These are phyloP conservation scores for Drosophila imparisetae DNA, from an alignment of 2,888 invertebrate genomes.

Conservation along the genomic window DNA sequence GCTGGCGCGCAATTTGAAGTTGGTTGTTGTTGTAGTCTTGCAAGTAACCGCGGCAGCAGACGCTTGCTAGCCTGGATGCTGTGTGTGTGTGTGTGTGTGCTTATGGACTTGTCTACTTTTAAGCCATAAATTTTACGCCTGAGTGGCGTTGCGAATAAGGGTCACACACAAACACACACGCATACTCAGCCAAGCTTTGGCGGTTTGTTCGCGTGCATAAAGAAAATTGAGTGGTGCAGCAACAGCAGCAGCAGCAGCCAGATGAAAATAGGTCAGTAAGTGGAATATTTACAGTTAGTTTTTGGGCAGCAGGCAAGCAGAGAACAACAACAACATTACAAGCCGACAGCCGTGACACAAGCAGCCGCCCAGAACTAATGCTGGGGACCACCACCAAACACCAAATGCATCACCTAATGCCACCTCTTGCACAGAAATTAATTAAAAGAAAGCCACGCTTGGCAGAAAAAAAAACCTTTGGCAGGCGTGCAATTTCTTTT, in stretches of 20 bases:
- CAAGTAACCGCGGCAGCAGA: conserved; percentile 29
- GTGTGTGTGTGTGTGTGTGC: conserved; percentile 41
- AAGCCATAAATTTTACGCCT: conserved; percentile 81
- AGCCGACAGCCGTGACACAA: conserved; percentile 73
- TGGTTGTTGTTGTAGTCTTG: conserved; percentile 41
- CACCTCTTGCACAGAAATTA: conserved; percentile 4
- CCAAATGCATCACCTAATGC: conserved; percentile 23
- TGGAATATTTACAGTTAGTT: conserved; percentile 80
- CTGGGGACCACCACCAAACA: conserved; percentile 55
- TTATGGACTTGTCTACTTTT: conserved; percentile 79
- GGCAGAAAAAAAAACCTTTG: conserved; percentile 61
- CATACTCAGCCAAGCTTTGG: conserved; percentile 56
- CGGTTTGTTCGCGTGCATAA: conserved; percentile 72
- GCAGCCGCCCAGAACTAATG: conserved; percentile 75
- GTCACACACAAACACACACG: conserved; percentile 62
- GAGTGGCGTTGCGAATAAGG: conserved; percentile 79
- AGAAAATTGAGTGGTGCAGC: conserved; percentile 75
- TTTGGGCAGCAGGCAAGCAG: conserved; percentile 73
- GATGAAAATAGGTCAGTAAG: conserved; percentile 74
- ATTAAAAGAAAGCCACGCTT: conserved; percentile 20
- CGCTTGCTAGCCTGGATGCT: conserved; percentile 67
- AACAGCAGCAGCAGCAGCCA: conserved; percentile 30
- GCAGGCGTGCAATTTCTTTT: conserved; percentile 76
- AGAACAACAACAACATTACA: conserved; percentile 74
- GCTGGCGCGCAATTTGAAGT: conserved; percentile 52